These are phyloP conservation scores for Archivesica marissinica DNA, from an alignment of 1,140 invertebrate genomes.

Conservation along the genomic window DNA sequence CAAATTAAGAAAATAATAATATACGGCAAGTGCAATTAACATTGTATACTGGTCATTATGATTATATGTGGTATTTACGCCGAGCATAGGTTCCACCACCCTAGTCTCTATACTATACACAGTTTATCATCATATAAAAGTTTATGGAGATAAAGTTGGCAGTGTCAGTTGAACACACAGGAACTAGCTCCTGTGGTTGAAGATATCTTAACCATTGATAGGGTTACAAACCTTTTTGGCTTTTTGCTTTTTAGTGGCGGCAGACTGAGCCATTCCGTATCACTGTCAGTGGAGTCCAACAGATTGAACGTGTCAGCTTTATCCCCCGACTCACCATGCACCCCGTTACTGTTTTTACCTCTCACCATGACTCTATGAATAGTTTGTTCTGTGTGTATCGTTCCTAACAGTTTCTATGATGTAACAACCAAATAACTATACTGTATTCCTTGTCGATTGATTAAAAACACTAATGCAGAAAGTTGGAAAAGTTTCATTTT, in stretches of 20 bases:
- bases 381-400: neutral
- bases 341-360: slow-evolving; percentile 4
- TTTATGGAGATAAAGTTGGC: too few relatives aligned
- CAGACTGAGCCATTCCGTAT: slow-evolving; percentile 57
- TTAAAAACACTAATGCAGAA: neutral
- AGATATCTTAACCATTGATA: neutral
- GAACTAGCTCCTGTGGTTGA: too few relatives aligned
- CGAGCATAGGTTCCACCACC: too few relatives aligned
- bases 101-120: too few relatives aligned
- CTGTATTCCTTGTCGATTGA: neutral
- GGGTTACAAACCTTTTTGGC: slow-evolving; percentile 52
- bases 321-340: neutral
- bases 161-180: too few relatives aligned
- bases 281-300: slow-evolving; percentile 59
- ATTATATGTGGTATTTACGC: too few relatives aligned
- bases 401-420: neutral
- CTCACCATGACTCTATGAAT: neutral
- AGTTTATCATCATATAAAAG: too few relatives aligned
- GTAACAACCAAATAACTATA: neutral
- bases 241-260: slow-evolving; percentile 61
- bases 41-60: too few relatives aligned
- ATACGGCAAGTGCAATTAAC: too few relatives aligned
- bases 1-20: neutral
- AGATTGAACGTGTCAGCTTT: slow-evolving; percentile 28
- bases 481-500: slow-evolving; percentile 28